Conservation (phyloP, 2,797 vertebrate genomes). For the Carapus acus region DNA sequence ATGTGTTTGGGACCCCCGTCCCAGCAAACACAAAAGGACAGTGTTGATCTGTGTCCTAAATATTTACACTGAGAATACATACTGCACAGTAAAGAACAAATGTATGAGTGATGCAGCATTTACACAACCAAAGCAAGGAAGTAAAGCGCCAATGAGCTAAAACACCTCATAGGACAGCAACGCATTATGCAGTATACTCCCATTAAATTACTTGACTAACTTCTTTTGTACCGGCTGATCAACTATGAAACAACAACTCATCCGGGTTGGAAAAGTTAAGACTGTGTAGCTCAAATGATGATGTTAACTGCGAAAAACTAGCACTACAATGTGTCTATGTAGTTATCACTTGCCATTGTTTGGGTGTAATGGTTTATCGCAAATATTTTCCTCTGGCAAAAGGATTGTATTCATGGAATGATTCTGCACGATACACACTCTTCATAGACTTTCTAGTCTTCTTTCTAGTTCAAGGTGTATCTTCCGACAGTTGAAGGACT, state of each 20-base stretch:
- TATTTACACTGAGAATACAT: not conserved
- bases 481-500: slow-evolving; percentile 24
- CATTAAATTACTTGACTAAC: too few relatives aligned
- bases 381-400: not conserved
- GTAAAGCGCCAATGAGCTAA: slow-evolving; percentile 6
- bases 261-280: slow-evolving; percentile 23
- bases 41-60: slow-evolving; percentile 14
- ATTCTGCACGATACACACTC: not conserved
- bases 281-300: slow-evolving; percentile 11
- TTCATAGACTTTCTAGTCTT: too few relatives aligned
- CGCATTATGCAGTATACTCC: too few relatives aligned
- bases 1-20: not conserved
- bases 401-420: not conserved
- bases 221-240: not conserved
- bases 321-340: too few relatives aligned
- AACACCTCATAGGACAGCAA: too few relatives aligned
- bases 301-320: slow-evolving; percentile 4
- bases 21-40: slow-evolving; percentile 11
- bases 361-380: not conserved
- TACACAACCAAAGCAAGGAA: slow-evolving; percentile 14
- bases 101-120: too few relatives aligned
- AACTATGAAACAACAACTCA: slow-evolving; percentile 17
- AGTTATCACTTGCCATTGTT: not conserved
- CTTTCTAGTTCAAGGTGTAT: too few relatives aligned
- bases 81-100: not conserved